Evolutionary conservation across 2,797 vertebrate species (phyloP).

Genomic region (Spinus pinus): DNA sequence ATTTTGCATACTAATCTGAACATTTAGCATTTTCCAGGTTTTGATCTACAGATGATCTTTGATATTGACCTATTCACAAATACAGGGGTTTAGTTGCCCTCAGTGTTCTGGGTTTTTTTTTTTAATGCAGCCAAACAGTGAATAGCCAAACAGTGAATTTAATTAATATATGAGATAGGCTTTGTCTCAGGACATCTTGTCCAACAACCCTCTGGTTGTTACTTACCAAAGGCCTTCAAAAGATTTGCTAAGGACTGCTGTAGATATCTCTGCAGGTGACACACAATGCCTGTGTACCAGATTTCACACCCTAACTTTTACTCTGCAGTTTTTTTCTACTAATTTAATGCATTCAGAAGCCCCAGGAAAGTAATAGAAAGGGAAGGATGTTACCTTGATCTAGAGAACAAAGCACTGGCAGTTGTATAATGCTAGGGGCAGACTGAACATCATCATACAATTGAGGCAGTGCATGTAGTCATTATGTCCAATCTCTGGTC

Average conservation of each 20-base stretch:
- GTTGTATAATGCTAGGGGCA: not conserved
- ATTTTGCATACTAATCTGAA: slow-evolving; percentile 72
- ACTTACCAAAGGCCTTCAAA: not conserved
- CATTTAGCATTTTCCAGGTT: slow-evolving; percentile 67
- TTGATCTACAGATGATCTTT: slow-evolving; percentile 66
- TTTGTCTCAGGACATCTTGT: slow-evolving; percentile 23
- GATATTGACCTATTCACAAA: slow-evolving; percentile 48
- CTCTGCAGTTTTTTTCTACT: not conserved
- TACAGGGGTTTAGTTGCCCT: slow-evolving; percentile 40
- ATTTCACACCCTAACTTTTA: not conserved
- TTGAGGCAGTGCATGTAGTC: not conserved
- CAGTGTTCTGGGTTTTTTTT: not conserved
- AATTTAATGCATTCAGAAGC: not conserved
- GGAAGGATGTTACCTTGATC: not conserved
- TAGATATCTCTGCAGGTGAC: not conserved
- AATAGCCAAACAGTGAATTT: not conserved
- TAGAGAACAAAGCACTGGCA: not conserved
- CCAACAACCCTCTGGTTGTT: slow-evolving; percentile 6
- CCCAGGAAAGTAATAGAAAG: not conserved
- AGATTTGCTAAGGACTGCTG: not conserved
- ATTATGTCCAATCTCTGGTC: not conserved
- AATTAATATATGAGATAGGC: not conserved
- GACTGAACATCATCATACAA: not conserved
- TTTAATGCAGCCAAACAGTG: not conserved
- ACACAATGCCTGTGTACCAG: not conserved